These are phyloP conservation scores for Craterocephalus amniculus DNA, from an alignment of 2,797 vertebrate species.

Conservation along the genomic window DNA sequence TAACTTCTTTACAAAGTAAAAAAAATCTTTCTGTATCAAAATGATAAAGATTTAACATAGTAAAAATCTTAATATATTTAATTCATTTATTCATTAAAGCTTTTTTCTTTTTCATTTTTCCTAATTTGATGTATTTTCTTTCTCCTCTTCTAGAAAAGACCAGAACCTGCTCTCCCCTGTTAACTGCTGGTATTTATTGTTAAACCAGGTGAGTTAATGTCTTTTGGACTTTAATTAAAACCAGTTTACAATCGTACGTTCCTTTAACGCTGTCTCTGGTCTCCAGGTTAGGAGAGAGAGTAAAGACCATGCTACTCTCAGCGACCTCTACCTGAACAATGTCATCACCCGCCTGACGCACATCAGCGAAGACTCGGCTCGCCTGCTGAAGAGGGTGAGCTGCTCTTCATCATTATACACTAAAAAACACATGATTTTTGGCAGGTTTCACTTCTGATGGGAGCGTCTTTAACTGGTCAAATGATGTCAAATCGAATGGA, in stretches of 20 bases:
- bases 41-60: too few relatives aligned
- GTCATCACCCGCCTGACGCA: constrained; percentile 97
- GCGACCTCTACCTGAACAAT: constrained; percentile 98
- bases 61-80: too few relatives aligned
- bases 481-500: too few relatives aligned
- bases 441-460: too few relatives aligned
- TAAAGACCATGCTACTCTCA: constrained; percentile 95
- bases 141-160: constrained; percentile 88
- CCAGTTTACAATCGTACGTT: background rate
- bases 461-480: too few relatives aligned
- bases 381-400: constrained; percentile 97
- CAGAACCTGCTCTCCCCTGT: constrained; percentile 97
- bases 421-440: background rate
- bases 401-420: background rate
- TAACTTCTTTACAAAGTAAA: background rate
- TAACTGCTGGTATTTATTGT: constrained; percentile 98
- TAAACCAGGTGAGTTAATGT: constrained; percentile 85
- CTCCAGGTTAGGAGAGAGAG: constrained; percentile 93
- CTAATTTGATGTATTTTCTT: background rate
- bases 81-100: too few relatives aligned
- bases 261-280: background rate
- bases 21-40: too few relatives aligned
- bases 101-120: too few relatives aligned
- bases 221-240: background rate
- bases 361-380: constrained; percentile 96